Evolutionary conservation across 2,797 vertebrate species (phyloP).

Genomic region (Lepus oiostolus): DNA sequence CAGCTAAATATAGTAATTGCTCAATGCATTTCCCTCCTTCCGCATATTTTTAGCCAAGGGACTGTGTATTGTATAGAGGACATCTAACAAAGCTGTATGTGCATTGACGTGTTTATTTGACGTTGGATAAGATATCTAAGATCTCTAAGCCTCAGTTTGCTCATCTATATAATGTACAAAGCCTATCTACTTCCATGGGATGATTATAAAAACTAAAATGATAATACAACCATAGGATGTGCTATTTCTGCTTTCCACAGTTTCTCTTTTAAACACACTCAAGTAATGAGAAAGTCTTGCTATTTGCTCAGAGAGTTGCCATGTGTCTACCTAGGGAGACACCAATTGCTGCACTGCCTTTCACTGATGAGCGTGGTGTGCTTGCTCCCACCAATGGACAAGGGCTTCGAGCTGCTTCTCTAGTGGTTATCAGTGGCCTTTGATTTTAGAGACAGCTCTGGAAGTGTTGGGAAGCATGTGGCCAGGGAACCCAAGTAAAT

Average conservation of each 20-base stretch:
- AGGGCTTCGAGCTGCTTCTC: background rate
- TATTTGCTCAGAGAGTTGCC: background rate
- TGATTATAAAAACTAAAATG: constrained; percentile 24
- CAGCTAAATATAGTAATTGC: constrained; percentile 44
- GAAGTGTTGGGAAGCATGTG: background rate
- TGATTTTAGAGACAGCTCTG: background rate
- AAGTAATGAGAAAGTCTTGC: background rate
- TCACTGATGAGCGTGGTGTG: background rate
- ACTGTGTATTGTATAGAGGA: background rate
- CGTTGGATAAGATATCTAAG: background rate
- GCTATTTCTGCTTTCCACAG: constrained; percentile 8
- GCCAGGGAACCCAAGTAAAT: background rate
- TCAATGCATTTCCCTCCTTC: background rate
- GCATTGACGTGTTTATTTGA: background rate
- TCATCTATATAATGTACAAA: background rate
- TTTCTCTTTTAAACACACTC: background rate
- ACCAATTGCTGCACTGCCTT: background rate
- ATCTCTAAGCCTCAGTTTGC: background rate
- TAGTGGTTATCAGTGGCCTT: background rate
- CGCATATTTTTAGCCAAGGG: background rate
- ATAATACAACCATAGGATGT: background rate
- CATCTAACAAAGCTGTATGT: background rate
- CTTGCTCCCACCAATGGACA: background rate
- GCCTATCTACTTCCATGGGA: background rate
- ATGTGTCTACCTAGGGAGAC: background rate